Percentiles rank a stretch among this genome's conserved stretches.
Evolutionary conservation across 2,113 vertebrate species (phyloP).

Genomic region (Panthera tigris): DNA sequence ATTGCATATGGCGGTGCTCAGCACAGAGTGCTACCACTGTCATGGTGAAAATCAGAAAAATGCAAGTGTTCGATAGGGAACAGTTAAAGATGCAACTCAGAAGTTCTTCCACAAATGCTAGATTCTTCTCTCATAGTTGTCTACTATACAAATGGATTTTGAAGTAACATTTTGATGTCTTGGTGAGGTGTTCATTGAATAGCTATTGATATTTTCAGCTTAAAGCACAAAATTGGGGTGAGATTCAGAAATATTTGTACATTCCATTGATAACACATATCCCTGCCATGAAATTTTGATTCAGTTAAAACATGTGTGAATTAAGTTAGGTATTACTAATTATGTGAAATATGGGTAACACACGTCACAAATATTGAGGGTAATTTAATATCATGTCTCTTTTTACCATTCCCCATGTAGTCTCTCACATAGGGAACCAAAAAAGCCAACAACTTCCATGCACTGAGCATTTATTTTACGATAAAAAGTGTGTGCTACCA

Average conservation of each 20-base stretch:
- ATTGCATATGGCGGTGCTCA: not conserved
- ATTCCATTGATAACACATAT: not conserved
- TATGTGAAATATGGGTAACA: constrained; percentile 11
- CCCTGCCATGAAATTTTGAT: not conserved
- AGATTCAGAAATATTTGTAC: not conserved
- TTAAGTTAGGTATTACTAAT: constrained; percentile 44
- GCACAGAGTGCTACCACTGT: not conserved
- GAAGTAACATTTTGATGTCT: not conserved
- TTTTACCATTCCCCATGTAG: not conserved
- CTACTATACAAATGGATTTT: not conserved
- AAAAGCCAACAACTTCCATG: not conserved
- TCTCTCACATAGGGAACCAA: not conserved
- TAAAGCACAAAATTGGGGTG: not conserved
- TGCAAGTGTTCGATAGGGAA: not conserved
- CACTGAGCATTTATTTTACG: not conserved
- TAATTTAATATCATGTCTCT: not conserved
- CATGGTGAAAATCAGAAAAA: not conserved
- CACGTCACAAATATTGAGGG: constrained; percentile 1
- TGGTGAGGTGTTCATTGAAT: not conserved
- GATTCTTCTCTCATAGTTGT: not conserved
- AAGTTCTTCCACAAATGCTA: not conserved
- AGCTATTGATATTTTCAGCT: not conserved
- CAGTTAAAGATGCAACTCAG: not conserved
- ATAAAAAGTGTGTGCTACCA: not conserved
- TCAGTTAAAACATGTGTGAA: constrained; percentile 33